These are phyloP conservation scores for Ibycter americanus DNA, from an alignment of 2,797 vertebrate genomes.

Conservation along the genomic window DNA sequence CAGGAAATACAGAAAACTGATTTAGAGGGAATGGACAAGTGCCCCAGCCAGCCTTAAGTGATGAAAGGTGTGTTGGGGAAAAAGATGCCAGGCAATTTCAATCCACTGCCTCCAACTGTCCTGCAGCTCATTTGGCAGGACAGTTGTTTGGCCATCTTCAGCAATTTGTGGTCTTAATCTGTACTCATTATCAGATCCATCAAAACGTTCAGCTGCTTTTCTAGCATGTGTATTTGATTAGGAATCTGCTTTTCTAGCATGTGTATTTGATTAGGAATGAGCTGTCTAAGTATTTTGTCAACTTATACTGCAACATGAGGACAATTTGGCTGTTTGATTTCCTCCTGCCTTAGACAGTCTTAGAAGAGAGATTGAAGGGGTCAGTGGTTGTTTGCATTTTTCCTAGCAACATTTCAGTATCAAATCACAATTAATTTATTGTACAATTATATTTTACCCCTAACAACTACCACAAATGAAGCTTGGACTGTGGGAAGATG, in stretches of 20 bases:
- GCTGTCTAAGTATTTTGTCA: neutral
- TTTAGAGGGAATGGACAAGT: neutral
- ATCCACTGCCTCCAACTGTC: neutral
- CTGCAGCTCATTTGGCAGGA: neutral
- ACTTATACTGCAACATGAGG: neutral
- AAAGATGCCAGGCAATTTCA: neutral
- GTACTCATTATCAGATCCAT: neutral
- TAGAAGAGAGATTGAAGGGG: neutral
- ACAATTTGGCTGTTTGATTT: neutral
- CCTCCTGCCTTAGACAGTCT: neutral
- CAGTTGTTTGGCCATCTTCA: neutral
- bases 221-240: neutral
- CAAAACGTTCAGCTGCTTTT: neutral
- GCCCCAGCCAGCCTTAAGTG: neutral
- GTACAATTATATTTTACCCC: neutral
- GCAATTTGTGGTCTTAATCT: neutral
- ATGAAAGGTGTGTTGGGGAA: neutral
- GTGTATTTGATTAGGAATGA: neutral
- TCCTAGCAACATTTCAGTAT: neutral
- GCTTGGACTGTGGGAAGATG: neutral
- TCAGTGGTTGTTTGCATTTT: neutral
- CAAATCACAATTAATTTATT: neutral
- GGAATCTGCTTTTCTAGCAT: neutral
- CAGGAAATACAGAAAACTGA: neutral
- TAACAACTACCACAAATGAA: neutral